Evolutionary conservation across 1,140 invertebrate species (phyloP).

Genomic region (Hycleus phaleratus): DNA sequence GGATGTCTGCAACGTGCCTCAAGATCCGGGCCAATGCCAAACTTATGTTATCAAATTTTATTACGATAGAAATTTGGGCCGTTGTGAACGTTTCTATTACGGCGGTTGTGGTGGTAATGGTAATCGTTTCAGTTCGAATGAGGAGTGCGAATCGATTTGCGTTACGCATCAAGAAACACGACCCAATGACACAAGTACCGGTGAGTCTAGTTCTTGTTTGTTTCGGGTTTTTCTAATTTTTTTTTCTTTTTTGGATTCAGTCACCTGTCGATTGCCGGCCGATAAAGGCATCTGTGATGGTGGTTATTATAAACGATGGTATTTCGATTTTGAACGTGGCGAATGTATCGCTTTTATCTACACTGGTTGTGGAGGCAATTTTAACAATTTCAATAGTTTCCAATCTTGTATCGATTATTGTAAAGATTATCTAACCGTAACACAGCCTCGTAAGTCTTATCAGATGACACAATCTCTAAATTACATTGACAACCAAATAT

Average conservation of each 20-base stretch:
- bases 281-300: slow-evolving; percentile 64
- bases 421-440: slow-evolving; percentile 41
- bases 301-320: slow-evolving; percentile 60
- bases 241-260: slow-evolving; percentile 9
- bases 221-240: neutral
- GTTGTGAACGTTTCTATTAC: slow-evolving; percentile 67
- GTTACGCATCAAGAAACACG: slow-evolving; percentile 38
- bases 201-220: slow-evolving; percentile 15
- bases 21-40: slow-evolving; percentile 62
- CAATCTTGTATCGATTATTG: slow-evolving; percentile 59
- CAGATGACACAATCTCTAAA: neutral
- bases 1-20: slow-evolving; percentile 53
- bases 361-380: slow-evolving; percentile 72
- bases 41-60: slow-evolving; percentile 57
- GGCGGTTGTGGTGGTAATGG: slow-evolving; percentile 80
- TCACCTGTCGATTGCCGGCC: slow-evolving; percentile 52
- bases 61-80: slow-evolving; percentile 50
- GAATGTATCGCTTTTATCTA: slow-evolving; percentile 72
- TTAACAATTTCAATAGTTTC: slow-evolving; percentile 68
- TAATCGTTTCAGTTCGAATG: slow-evolving; percentile 67
- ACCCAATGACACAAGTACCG: slow-evolving; percentile 22
- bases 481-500: neutral
- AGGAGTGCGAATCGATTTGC: slow-evolving; percentile 64
- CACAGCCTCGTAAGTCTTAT: slow-evolving; percentile 41
- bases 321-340: slow-evolving; percentile 64